A percentile compares a stretch with the other conserved stretches of the same genome.
phyloP scores from a whole-genome alignment of 2,113 vertebrate genomes.

The Pomatorhinus ruficollis region DNA sequence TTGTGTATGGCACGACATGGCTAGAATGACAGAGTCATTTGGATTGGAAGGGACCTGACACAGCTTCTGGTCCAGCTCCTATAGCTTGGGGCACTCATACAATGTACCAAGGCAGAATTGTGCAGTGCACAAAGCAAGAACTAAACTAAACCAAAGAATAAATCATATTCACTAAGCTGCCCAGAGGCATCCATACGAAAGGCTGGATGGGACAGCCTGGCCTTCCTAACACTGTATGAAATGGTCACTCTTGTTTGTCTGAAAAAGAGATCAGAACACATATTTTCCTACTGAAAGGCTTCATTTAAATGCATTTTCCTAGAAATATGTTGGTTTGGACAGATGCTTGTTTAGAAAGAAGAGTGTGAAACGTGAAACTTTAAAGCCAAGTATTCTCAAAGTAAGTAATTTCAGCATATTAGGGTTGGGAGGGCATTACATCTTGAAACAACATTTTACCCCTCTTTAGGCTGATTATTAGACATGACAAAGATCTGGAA shows the following conservation, averaged over 20 bases:
- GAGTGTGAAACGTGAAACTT: not conserved
- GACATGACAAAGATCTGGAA: not conserved
- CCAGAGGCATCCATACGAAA: not conserved
- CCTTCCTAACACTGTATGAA: not conserved
- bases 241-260: not conserved
- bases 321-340: slow-evolving; percentile 11
- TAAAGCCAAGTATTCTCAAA: slow-evolving; percentile 2
- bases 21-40: not conserved
- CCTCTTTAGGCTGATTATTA: not conserved
- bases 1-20: not conserved
- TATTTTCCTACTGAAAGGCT: not conserved
- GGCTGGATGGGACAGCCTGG: not conserved
- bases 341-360: not conserved
- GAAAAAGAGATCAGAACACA: not conserved
- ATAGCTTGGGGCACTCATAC: not conserved
- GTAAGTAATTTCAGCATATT: not conserved
- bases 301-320: slow-evolving; percentile 30
- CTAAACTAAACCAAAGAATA: not conserved
- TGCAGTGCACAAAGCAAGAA: not conserved
- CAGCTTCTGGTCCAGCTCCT: not conserved
- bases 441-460: not conserved
- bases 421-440: not conserved
- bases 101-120: not conserved
- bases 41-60: not conserved
- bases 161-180: not conserved